Evolutionary conservation across 2,888 invertebrate species (phyloP).

Genomic region (Lottia scabra): DNA sequence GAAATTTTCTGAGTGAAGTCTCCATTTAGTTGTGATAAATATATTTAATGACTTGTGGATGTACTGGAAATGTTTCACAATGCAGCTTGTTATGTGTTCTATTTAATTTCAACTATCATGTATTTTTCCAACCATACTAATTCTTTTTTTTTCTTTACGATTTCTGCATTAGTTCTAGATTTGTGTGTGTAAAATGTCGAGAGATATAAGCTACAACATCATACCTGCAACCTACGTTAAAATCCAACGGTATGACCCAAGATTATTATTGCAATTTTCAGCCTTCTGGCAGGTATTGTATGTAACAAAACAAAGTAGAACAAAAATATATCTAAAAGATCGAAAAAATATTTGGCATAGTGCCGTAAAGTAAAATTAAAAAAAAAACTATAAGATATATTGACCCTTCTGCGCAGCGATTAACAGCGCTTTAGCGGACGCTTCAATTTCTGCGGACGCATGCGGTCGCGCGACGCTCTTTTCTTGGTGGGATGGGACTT

Average conservation of each 20-base stretch:
- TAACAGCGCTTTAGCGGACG: too few relatives aligned
- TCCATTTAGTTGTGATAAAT: conserved; percentile 6
- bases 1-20: neutral
- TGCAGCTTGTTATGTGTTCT: conserved; percentile 5
- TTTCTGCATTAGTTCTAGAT: conserved; percentile 9
- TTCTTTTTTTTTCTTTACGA: conserved; percentile 9
- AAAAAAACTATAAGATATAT: too few relatives aligned
- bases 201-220: conserved; percentile 2
- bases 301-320: neutral
- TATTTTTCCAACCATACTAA: conserved; percentile 7
- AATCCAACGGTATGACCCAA: neutral
- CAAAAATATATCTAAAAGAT: too few relatives aligned
- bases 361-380: neutral
- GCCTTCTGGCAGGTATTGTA: conserved; percentile 19
- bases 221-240: neutral
- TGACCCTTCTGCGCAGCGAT: too few relatives aligned
- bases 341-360: neutral
- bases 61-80: neutral
- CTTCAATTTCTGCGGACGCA: neutral
- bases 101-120: neutral
- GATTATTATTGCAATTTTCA: conserved; percentile 8
- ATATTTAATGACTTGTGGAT: neutral
- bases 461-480: conserved; percentile 17
- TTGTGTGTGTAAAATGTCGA: conserved; percentile 6
- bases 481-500: neutral